Evolutionary conservation across 2,888 invertebrate genomes (phyloP).

Genomic region (Smittia aterrima): DNA sequence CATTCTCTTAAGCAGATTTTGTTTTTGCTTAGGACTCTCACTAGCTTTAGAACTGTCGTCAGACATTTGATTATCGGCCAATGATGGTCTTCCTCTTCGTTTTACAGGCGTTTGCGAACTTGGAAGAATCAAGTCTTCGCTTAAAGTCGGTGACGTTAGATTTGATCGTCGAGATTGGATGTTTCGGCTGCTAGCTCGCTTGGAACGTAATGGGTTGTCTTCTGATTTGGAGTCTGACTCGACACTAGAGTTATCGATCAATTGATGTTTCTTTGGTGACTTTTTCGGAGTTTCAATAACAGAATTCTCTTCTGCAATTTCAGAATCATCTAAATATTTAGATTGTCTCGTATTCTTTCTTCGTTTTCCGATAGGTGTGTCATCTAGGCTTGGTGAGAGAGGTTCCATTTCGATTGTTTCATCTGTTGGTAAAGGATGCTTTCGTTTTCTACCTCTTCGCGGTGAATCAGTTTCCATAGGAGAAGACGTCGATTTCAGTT

Average conservation of each 20-base stretch:
- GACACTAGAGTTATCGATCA: constrained; percentile 17
- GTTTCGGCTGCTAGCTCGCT: background rate
- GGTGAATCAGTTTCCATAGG: constrained; percentile 43
- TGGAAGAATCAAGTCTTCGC: background rate
- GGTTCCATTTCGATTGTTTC: constrained; percentile 40
- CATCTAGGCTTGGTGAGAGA: constrained; percentile 5
- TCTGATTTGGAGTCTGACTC: constrained; percentile 51
- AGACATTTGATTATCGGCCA: background rate
- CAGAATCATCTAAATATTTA: background rate
- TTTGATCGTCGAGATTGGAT: background rate
- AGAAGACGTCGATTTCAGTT: constrained; percentile 43
- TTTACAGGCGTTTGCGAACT: constrained; percentile 40
- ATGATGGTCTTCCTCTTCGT: constrained; percentile 44
- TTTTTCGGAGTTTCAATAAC: constrained; percentile 14
- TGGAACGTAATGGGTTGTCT: constrained; percentile 5
- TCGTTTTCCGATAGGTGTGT: constrained; percentile 33
- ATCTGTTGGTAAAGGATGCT: constrained; percentile 8
- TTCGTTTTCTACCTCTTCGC: constrained; percentile 42
- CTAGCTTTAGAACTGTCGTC: constrained; percentile 40
- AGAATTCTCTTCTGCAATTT: background rate
- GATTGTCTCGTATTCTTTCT: constrained; percentile 3
- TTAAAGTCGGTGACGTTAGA: background rate
- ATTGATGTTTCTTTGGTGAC: background rate
- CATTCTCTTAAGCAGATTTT: constrained; percentile 13
- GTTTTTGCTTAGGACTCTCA: constrained; percentile 37